These are phyloP conservation scores for Polydrusus cervinus DNA, from an alignment of 2,888 invertebrate species.

Conservation along the genomic window DNA sequence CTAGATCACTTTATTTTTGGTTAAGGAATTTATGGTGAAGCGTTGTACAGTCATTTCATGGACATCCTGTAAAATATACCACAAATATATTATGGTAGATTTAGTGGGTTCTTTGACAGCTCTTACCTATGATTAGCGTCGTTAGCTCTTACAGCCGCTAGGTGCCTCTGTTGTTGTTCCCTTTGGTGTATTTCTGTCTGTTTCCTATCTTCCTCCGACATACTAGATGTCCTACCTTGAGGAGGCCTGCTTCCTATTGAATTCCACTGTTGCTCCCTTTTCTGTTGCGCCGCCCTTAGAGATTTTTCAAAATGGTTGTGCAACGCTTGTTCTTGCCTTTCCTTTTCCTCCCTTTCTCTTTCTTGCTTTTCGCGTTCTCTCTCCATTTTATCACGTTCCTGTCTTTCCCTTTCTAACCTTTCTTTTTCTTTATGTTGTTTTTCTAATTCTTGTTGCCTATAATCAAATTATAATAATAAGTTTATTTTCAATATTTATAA, in stretches of 20 bases:
- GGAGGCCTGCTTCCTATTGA: slow-evolving; percentile 70
- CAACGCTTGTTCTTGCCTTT: slow-evolving; percentile 80
- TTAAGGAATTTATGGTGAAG: too few species aligned
- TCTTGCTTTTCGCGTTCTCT: slow-evolving; percentile 68
- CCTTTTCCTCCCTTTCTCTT: slow-evolving; percentile 69
- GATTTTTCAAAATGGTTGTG: slow-evolving; percentile 94
- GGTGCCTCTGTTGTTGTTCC: slow-evolving; percentile 65
- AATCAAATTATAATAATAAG: not conserved
- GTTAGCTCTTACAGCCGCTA: slow-evolving; percentile 59
- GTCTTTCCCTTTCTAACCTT: slow-evolving; percentile 70
- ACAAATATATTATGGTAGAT: too few species aligned
- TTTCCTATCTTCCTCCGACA: slow-evolving; percentile 67
- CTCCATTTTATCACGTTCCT: slow-evolving; percentile 69
- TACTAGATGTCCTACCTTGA: slow-evolving; percentile 67
- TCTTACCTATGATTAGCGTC: slow-evolving; percentile 44
- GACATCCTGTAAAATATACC: too few species aligned
- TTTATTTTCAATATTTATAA: too few species aligned
- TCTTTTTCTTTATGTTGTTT: slow-evolving; percentile 75
- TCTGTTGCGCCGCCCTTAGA: slow-evolving; percentile 84
- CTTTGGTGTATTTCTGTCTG: slow-evolving; percentile 68
- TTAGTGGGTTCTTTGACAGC: too few species aligned
- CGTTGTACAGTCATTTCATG: too few species aligned
- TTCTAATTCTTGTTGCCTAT: slow-evolving; percentile 77
- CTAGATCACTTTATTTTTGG: too few species aligned
- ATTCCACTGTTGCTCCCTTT: slow-evolving; percentile 75